Evolutionary conservation across 2,797 vertebrate species (phyloP).

Genomic region (Rhadinocentrus ornatus): DNA sequence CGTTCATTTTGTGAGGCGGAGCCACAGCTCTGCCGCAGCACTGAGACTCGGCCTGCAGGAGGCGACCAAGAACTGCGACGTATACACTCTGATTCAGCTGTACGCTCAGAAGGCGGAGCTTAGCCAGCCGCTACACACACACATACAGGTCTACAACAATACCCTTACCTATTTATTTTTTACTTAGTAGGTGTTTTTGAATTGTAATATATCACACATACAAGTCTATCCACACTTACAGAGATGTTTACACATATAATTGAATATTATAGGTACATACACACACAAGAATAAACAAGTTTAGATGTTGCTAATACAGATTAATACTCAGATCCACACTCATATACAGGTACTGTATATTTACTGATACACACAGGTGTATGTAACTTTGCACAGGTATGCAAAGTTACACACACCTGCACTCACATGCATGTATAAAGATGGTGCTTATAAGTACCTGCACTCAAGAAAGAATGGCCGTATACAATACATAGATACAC

Average conservation of each 20-base stretch:
- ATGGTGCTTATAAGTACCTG: too few species aligned
- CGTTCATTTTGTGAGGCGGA: conserved; percentile 81
- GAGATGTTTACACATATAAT: not conserved
- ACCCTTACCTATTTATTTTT: not conserved
- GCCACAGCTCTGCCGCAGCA: conserved; percentile 56
- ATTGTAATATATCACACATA: not conserved
- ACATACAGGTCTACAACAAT: conserved; percentile 66
- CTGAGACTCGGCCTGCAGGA: conserved; percentile 78
- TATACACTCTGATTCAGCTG: conserved; percentile 85
- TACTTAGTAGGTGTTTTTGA: not conserved
- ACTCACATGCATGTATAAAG: too few species aligned
- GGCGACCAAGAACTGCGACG: conserved; percentile 79
- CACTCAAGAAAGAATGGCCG: too few species aligned
- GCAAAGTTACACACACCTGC: too few species aligned
- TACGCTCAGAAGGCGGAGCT: conserved; percentile 84
- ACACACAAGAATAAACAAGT: not conserved
- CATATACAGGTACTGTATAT: not conserved
- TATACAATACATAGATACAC: too few species aligned
- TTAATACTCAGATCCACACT: not conserved
- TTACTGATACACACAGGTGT: not conserved
- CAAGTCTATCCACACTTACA: not conserved
- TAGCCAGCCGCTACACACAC: conserved; percentile 76
- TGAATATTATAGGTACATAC: too few species aligned
- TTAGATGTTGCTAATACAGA: not conserved
- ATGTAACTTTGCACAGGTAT: not conserved